A percentile compares a stretch with the other conserved stretches of the same genome.
Conservation (phyloP, 2,888 invertebrate species). For the Hirtodrosophila cameraria region DNA sequence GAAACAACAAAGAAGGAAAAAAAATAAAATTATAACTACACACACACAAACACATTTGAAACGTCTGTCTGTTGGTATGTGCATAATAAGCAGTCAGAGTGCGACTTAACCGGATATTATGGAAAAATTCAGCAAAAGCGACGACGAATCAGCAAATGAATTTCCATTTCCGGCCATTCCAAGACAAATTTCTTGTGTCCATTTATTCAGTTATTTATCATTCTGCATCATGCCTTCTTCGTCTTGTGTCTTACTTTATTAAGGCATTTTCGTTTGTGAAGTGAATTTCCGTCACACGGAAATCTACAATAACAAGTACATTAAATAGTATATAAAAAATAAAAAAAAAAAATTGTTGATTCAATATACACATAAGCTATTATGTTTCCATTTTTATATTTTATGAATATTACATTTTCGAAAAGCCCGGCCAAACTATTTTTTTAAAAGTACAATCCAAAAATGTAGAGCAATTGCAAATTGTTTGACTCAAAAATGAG, state of each 20-base stretch:
- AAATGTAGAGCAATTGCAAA: no score
- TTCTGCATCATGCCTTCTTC: slow-evolving; percentile 3
- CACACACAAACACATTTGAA: not conserved
- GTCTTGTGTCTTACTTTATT: not conserved
- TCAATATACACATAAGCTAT: slow-evolving; percentile 31
- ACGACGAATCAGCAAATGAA: slow-evolving; percentile 47
- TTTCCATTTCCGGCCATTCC: slow-evolving; percentile 57
- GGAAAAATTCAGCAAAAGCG: slow-evolving; percentile 15
- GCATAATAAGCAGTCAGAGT: not conserved
- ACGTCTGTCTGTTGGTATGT: not conserved
- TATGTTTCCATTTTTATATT: not conserved
- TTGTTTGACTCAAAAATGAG: no score
- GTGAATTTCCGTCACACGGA: slow-evolving; percentile 55
- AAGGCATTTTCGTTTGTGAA: slow-evolving; percentile 23
- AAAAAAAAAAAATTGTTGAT: slow-evolving; percentile 14
- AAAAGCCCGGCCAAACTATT: no score
- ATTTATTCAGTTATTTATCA: slow-evolving; percentile 1
- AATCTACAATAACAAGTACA: slow-evolving; percentile 39
- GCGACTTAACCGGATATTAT: slow-evolving; percentile 49
- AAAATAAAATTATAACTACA: no score
- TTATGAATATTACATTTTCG: not conserved
- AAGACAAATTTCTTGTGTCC: slow-evolving; percentile 37
- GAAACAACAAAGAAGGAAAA: not conserved
- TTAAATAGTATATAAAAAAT: not conserved
- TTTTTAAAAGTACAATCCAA: no score